Base-by-base conservation (phyloP, 2,797 vertebrate genomes). In the Acropternis orthonyx region DNA sequence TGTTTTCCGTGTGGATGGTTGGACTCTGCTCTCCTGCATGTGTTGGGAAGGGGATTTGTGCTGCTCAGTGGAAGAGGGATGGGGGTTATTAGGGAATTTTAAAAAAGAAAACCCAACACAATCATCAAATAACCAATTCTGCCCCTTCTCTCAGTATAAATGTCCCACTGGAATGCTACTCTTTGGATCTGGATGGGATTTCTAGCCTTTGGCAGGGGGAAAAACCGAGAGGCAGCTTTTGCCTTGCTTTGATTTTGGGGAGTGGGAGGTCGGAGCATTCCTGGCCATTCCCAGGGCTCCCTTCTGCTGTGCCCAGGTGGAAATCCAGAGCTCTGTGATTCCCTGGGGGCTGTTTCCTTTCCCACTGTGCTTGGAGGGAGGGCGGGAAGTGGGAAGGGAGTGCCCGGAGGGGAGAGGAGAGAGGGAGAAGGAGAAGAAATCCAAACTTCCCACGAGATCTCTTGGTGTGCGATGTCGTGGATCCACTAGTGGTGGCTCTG, bases 1-100 rank as follows among this genome's bases (percentile, higher is more conserved):
- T 98, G 97, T 93, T 98, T 96, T 68, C 96, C 96, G 94, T 56
- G 96, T 21, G 66, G 96, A 89, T 0, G 23, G 65, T 48, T 75
- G 96, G 72, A 96, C 91, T 94, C 96, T 55, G 86, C 88, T 92
- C 93, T 96, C 16, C 46, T 37, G 83, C 91, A 86, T 65, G 96
- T 93, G 94, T 86, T 94, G 94, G 96, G n/a, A 96, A 92, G 81
- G 85, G 91, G 92, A 88, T 95, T 95, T 95, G 92, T 85, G 88
- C 86, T 72, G 16, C 34, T 4, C 43, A n/a, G 74, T 1, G 59
- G 72, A 46, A 32, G 39, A 28, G 69, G n/a, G 34, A 51, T 43
- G 46, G 73, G 78, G 82, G 77, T 81, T 84, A 55, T 80, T 58
- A 78, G 83, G 77, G 77, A 58, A 36, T 58, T 67, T 37, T 20